Conservation (phyloP, 2,113 vertebrate species). For the Vidua macroura region DNA sequence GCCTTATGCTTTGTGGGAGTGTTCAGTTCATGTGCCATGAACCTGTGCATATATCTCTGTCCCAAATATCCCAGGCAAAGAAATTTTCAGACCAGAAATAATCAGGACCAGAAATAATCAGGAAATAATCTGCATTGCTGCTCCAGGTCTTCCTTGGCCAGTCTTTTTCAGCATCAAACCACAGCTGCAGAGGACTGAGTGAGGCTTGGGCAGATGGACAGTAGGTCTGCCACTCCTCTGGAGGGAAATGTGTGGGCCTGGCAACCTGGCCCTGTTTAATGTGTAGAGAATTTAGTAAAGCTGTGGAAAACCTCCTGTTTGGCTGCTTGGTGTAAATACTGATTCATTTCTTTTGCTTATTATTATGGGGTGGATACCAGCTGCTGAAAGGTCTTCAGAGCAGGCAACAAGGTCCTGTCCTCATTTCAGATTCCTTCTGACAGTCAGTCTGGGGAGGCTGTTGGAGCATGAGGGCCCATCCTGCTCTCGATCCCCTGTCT, state of each 20-base stretch:
- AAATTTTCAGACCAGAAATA: not conserved
- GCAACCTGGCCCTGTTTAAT: not conserved
- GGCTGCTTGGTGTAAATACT: not conserved
- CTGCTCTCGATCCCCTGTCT: not conserved
- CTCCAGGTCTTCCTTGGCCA: not conserved
- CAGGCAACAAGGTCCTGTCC: not conserved
- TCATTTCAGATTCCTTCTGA: not conserved
- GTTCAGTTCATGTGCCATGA: not conserved
- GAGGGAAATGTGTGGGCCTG: not conserved
- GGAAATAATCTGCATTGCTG: not conserved
- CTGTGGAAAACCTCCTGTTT: not conserved
- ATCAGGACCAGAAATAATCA: not conserved
- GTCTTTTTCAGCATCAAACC: not conserved
- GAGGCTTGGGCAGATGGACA: not conserved
- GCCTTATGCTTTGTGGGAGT: rapidly evolving
- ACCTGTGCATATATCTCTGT: not conserved
- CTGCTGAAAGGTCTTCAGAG: not conserved
- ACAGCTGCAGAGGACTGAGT: not conserved
- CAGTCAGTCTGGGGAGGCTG: not conserved
- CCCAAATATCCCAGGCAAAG: not conserved
- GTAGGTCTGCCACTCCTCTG: not conserved
- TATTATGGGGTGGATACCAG: not conserved
- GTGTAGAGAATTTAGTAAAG: not conserved
- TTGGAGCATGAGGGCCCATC: not conserved
- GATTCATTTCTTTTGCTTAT: not conserved